Base-by-base conservation (phyloP, 2,888 invertebrate species). In the Alitta virens region DNA sequence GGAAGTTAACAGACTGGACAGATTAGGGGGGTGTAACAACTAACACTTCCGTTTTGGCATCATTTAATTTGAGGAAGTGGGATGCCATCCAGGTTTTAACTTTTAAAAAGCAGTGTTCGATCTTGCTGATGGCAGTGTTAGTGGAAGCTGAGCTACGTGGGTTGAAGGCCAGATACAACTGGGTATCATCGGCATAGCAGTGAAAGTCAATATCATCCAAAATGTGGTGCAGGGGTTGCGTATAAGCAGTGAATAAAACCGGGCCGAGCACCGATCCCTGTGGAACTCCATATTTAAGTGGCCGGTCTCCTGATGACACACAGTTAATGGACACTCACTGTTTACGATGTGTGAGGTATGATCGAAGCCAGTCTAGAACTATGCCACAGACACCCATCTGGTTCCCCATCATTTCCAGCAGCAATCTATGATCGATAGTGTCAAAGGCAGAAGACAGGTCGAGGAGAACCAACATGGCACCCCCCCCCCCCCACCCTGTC, bases 211-310 rank as follows among this genome's bases (percentile, higher is more conserved):
- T 33, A 12, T 33, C 33, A 5, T 33, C 7, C 7, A 33, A 12
- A 7, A 33, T 33, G 33, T 33, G 33, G 12, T 33, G 33, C 5
- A 33, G 33, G 5, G 33, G 33, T 12, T 33, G 46, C 3, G 46
- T 46, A n/a, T 46, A 46, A 46, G 21, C 21, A 16, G 46, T 46
- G 46, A 46, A 46, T n/a, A 59, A 50, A 26, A 59, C 27, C 16
- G 59, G 52, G 7, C 59, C 59, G 26, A 59, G 50, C 25, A 59
- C 52, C 5, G 52, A 62, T 14, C 56, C 38, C 40, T 61, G 61
- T 16, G 61, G 61, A 18, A 61, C 61, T 23, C 61, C 61, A 38
- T 24, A 61, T 9, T n/a, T n/a, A 14, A 61, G 26, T 24, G 18
- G 23, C 7, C 38, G 25, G 21, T 26, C 16, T 33, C 16, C 26